Base-by-base conservation (phyloP, 2,113 vertebrate genomes). In the Murina feae region DNA sequence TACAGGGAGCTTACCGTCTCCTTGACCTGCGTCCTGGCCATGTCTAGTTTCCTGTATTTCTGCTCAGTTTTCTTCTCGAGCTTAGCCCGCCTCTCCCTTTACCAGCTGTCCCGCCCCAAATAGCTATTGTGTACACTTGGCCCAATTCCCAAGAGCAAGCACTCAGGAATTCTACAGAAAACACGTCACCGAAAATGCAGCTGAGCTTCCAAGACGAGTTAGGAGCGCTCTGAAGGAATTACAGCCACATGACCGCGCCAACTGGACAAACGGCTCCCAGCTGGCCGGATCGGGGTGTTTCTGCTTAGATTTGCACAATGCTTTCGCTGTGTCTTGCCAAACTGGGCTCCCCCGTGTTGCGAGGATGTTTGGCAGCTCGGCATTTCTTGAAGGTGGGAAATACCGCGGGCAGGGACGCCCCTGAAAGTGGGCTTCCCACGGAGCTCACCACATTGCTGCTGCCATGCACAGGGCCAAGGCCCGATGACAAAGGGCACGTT, bases 111-210 rank as follows among this genome's bases (percentile, higher is more conserved):
- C 74, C 42, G 1, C n/a, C 47, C 90, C 69, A n/a, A 82, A 78
- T 44, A 65, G 80, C 80, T 63, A 89, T 81, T 89, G 94, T 91
- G 86, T 86, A 83, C 28, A 42, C 39, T 89, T 94, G 95, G 95
- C 92, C 37, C 66, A 20, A 2, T 37, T 84, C 82, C 96, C 89
- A n/a, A 72, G 60, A 88, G 60, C 72, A 89, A 86, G 68, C 69
- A 7, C 83, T 95, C 79, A 78, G 92, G 89, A 93, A 93, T 94
- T 87, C 68, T 85, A 11, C 87, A 53, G 75, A 89, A 94, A 89
- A 89, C 75, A 93, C 69, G 28, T 91, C 94, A 91, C 42, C 51
- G 49, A 68, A 28, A 93, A 72, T 51, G 42, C 69, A 87, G 93
- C 93, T 80, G 94, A 86, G 69, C 74, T 63, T 91, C 90, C 69